These are phyloP conservation scores for Tinea trinotella DNA, from an alignment of 2,888 invertebrate species.

Conservation along the genomic window DNA sequence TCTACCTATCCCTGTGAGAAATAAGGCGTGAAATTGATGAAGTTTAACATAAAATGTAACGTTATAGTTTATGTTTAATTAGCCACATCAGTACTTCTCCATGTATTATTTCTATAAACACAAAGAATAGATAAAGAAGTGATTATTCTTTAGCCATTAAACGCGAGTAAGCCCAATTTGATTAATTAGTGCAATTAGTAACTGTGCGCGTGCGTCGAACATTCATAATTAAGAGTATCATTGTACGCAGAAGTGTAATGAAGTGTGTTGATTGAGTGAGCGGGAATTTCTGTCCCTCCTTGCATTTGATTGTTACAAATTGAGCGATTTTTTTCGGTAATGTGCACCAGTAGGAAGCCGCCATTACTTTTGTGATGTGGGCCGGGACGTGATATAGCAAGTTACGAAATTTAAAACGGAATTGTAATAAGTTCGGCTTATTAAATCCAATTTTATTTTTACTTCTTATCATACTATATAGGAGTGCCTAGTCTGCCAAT, in stretches of 20 bases:
- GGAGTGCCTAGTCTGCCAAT: too few species aligned
- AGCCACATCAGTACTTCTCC: too few species aligned
- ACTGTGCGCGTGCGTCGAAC: slow-evolving; percentile 53
- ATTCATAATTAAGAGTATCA: slow-evolving; percentile 64
- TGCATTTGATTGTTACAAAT: slow-evolving; percentile 61
- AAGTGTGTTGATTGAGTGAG: slow-evolving; percentile 32
- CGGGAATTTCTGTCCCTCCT: slow-evolving; percentile 38
- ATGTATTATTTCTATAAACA: too few species aligned
- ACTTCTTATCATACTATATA: too few species aligned
- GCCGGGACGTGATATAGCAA: slow-evolving; percentile 49
- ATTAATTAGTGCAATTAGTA: slow-evolving; percentile 10
- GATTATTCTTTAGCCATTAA: not conserved
- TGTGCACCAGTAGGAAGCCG: slow-evolving; percentile 24
- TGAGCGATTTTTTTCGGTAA: slow-evolving; percentile 39
- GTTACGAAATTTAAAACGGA: slow-evolving; percentile 22
- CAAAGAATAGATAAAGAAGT: not conserved
- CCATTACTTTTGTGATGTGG: slow-evolving; percentile 33
- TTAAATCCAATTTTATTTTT: not conserved
- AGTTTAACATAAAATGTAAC: too few species aligned
- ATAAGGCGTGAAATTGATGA: too few species aligned
- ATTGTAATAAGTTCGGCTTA: not conserved
- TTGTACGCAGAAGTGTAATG: slow-evolving; percentile 56
- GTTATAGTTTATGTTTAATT: too few species aligned
- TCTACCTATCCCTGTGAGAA: too few species aligned
- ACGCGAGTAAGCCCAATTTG: not conserved